These are phyloP conservation scores for Chaetophractus vellerosus DNA, from an alignment of 2,797 vertebrate species.

Conservation along the genomic window DNA sequence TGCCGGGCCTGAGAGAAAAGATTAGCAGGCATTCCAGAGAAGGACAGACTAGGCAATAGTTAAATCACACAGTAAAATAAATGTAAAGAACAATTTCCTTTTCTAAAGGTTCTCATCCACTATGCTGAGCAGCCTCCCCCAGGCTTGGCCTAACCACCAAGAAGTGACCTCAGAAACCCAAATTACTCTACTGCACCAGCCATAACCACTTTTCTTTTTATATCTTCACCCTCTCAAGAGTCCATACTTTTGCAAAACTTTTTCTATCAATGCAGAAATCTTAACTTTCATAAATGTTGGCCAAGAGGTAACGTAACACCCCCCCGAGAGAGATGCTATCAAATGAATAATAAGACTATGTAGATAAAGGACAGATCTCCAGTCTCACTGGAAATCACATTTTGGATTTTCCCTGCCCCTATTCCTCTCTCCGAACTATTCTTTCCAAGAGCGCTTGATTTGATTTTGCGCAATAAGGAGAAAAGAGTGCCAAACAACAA, in stretches of 20 bases:
- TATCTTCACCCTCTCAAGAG: slow-evolving; percentile 60
- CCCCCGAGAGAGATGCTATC: slow-evolving; percentile 84
- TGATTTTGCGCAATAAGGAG: slow-evolving; percentile 83
- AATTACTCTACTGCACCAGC: background rate
- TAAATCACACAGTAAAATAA: slow-evolving; percentile 56
- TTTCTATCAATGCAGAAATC: slow-evolving; percentile 73
- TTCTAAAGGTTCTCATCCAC: slow-evolving; percentile 38
- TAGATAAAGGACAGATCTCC: slow-evolving; percentile 81
- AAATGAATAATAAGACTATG: slow-evolving; percentile 76
- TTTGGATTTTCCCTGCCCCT: slow-evolving; percentile 68
- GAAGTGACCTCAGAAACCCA: slow-evolving; percentile 56
- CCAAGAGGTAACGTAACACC: slow-evolving; percentile 83
- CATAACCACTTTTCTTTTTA: background rate
- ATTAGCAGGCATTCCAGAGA: background rate
- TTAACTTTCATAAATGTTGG: slow-evolving; percentile 71
- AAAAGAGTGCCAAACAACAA: slow-evolving; percentile 71
- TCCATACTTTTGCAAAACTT: slow-evolving; percentile 62
- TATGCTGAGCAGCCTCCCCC: background rate
- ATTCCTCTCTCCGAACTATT: slow-evolving; percentile 69
- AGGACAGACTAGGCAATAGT: background rate
- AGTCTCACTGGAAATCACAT: slow-evolving; percentile 77
- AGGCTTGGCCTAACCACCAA: slow-evolving; percentile 6
- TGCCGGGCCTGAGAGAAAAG: background rate
- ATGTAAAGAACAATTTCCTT: slow-evolving; percentile 63
- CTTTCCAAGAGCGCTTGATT: slow-evolving; percentile 79